These are phyloP conservation scores for Octomys mimax DNA, from an alignment of 2,797 vertebrate genomes.

Conservation along the genomic window DNA sequence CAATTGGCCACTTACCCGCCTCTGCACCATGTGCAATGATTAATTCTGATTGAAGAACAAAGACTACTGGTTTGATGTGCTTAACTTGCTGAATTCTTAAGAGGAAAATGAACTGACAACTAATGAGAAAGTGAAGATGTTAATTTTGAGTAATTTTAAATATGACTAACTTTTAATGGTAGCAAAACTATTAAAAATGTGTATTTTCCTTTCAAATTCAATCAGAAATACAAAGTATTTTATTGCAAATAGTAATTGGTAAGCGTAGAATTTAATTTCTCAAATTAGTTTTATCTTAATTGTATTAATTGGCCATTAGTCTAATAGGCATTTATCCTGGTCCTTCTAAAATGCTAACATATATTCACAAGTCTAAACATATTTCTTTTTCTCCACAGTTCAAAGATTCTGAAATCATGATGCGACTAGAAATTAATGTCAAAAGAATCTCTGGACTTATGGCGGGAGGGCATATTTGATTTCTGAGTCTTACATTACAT, in stretches of 20 bases:
- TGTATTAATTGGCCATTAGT: background rate
- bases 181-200: slow-evolving; percentile 49
- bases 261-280: background rate
- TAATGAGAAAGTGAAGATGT: slow-evolving; percentile 51
- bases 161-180: slow-evolving; percentile 41
- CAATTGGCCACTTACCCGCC: slow-evolving; percentile 39
- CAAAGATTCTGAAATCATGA: background rate
- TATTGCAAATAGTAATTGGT: background rate
- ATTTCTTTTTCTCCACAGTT: background rate
- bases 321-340: background rate
- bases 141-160: slow-evolving; percentile 68
- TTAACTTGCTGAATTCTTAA: slow-evolving; percentile 62
- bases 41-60: slow-evolving; percentile 74
- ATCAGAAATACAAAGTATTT: background rate
- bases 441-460: background rate
- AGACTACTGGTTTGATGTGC: slow-evolving; percentile 59
- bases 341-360: background rate
- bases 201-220: background rate
- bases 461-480: background rate
- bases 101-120: slow-evolving; percentile 56
- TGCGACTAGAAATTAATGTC: background rate
- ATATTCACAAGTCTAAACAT: background rate
- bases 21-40: slow-evolving; percentile 48
- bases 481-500: background rate
- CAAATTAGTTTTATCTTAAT: background rate